Evolutionary conservation across 2,888 invertebrate species (phyloP).

Genomic region (Geophilus truncorum): DNA sequence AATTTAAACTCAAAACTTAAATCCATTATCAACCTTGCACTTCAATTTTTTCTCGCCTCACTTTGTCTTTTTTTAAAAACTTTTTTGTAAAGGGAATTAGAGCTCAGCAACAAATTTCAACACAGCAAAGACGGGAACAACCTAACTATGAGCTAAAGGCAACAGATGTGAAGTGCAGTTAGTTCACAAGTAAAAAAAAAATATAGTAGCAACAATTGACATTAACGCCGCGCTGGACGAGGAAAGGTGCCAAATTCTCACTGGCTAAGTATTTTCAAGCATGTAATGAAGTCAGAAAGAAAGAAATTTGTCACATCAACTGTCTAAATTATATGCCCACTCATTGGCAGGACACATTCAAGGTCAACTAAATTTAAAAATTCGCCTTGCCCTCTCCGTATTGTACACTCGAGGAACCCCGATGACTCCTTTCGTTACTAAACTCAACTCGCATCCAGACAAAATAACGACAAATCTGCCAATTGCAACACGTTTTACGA

Average conservation of each 20-base stretch:
- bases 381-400: not conserved
- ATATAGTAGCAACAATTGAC: not conserved
- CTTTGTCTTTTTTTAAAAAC: too few relatives aligned
- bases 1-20: too few relatives aligned
- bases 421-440: not conserved
- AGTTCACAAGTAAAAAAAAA: not conserved
- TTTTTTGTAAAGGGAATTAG: not conserved
- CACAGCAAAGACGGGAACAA: too few relatives aligned
- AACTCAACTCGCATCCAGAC: not conserved
- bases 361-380: not conserved
- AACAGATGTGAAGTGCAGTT: not conserved
- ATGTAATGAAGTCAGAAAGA: not conserved
- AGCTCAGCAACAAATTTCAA: not conserved
- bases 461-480: not conserved
- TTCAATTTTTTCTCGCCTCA: not conserved
- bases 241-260: slow-evolving; percentile 4
- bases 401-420: not conserved
- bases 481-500: not conserved
- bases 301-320: not conserved
- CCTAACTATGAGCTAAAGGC: not conserved
- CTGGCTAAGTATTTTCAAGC: not conserved
- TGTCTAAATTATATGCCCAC: slow-evolving; percentile 3
- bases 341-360: slow-evolving; percentile 1
- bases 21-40: not conserved
- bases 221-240: not conserved